Evolutionary conservation across 2,113 vertebrate species (phyloP), one percentile per base, ranked within the genome.

Genomic region (Chloropsis hardwickii): DNA sequence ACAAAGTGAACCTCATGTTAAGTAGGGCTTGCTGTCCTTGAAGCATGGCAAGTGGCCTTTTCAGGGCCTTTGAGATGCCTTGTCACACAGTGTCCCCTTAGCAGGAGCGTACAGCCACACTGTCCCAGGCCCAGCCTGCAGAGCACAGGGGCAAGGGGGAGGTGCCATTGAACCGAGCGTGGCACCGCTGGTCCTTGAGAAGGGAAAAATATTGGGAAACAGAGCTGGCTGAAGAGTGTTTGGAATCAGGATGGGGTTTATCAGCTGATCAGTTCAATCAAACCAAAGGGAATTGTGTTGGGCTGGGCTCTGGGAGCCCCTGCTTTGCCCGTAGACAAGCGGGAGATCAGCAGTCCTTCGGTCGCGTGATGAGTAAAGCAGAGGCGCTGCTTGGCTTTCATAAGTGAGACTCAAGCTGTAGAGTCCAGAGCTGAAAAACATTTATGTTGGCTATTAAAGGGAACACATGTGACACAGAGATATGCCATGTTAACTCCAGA

Each of bases 101-200:
- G 27, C 0, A 0, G 40, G 33, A 87, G 15, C 0, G 0, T 19
- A 12, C 0, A 0, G 40, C 60, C 42, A 7, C 0, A 0, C 16
- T 64, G 5, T 58, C 9, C 47, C 28, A 21, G 22, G 18, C 78
- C 14, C 77, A 60, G 56, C n/a, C 25, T 56, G 51, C 2, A 1
- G 62, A 77, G 21, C 11, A 1, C 70, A 60, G 81, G 5, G 17
- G 7, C 2, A 4, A 70, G 31, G 22, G 28, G 8, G 12, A 48
- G 51, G 22, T 33, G 33, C 16, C 5, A 1, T 7, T 82, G 57
- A 44, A 56, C 35, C 0, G 0, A 35, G 15, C 7, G 6, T 2
- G 10, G 17, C 8, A 7, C 33, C 4, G 4, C 29, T 51, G 21
- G 16, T 92, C 19, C 24, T 16, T 0, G 0, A 3, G 28, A 93